Conservation (phyloP, 2,113 vertebrate genomes). For the Scatophagus argus region DNA sequence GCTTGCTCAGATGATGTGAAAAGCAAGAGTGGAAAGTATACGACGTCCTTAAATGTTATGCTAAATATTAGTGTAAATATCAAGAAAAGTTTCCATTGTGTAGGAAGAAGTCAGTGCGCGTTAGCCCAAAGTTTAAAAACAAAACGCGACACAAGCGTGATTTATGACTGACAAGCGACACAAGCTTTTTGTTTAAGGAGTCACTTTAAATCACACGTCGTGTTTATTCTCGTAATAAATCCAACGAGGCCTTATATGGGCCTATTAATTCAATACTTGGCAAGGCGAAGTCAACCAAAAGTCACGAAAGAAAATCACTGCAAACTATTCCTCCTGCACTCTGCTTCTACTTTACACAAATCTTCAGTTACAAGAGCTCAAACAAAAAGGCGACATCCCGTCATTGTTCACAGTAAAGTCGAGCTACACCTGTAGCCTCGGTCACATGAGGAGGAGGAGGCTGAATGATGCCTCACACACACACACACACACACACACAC, state of each 20-base stretch:
- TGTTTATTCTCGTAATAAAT: slow-evolving; percentile 44
- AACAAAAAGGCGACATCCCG: slow-evolving; percentile 24
- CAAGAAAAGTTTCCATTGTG: slow-evolving; percentile 4
- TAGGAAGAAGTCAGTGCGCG: neutral
- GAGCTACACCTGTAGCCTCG: slow-evolving; percentile 43
- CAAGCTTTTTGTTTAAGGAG: slow-evolving; percentile 36
- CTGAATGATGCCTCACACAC: slow-evolving; percentile 31
- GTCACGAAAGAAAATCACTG: neutral
- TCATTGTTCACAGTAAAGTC: slow-evolving; percentile 40
- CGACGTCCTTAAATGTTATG: neutral
- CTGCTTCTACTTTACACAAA: slow-evolving; percentile 33
- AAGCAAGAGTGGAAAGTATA: neutral
- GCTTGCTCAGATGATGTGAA: neutral
- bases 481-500: too few relatives aligned
- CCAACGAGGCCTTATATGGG: neutral
- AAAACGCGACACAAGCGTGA: slow-evolving; percentile 17
- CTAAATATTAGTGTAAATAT: slow-evolving; percentile 34
- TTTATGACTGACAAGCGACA: slow-evolving; percentile 42
- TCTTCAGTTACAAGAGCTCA: slow-evolving; percentile 36
- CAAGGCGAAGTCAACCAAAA: slow-evolving; percentile 8
- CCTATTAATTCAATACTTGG: slow-evolving; percentile 15
- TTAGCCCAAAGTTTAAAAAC: slow-evolving; percentile 15
- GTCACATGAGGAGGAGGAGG: slow-evolving; percentile 11
- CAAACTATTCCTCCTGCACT: slow-evolving; percentile 1
- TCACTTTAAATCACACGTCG: slow-evolving; percentile 39